These are phyloP conservation scores for Oryzias celebensis DNA, from an alignment of 2,113 vertebrate species.

Conservation along the genomic window DNA sequence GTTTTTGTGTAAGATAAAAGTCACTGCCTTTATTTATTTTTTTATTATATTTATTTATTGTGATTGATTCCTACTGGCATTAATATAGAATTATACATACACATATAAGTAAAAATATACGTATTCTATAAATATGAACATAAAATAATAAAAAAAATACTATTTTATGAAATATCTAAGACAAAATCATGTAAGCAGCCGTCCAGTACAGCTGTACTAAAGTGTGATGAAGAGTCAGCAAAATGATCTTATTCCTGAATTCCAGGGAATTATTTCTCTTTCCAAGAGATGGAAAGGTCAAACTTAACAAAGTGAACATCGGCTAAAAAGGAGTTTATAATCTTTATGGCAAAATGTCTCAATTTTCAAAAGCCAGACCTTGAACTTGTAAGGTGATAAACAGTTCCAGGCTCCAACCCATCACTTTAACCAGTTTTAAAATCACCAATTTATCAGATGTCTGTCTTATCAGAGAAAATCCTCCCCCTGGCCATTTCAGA, in stretches of 20 bases:
- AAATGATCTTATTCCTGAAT: constrained; percentile 2
- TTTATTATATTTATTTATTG: too few relatives aligned
- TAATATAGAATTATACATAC: too few relatives aligned
- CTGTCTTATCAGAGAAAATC: constrained; percentile 58
- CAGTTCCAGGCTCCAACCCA: constrained; percentile 53
- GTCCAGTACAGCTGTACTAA: constrained; percentile 1
- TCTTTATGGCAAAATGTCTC: constrained; percentile 64
- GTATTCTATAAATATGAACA: too few relatives aligned
- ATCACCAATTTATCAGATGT: constrained; percentile 68
- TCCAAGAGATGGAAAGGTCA: constrained; percentile 57
- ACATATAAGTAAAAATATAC: too few relatives aligned
- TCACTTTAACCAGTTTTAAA: constrained; percentile 64
- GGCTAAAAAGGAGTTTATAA: constrained; percentile 63
- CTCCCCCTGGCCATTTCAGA: constrained; percentile 54
- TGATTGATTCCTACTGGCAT: too few relatives aligned
- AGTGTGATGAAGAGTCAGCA: constrained; percentile 5
- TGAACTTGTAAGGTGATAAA: constrained; percentile 71
- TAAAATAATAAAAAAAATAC: neutral
- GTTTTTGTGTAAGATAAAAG: too few relatives aligned
- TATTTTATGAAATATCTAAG: neutral
- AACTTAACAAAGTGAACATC: constrained; percentile 62
- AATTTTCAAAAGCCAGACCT: constrained; percentile 66
- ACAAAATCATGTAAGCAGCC: neutral
- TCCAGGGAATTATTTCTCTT: constrained; percentile 38
- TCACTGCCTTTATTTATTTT: too few relatives aligned